phyloP scores from a whole-genome alignment of 2,113 vertebrate genomes.

The Menidia beryllina region DNA sequence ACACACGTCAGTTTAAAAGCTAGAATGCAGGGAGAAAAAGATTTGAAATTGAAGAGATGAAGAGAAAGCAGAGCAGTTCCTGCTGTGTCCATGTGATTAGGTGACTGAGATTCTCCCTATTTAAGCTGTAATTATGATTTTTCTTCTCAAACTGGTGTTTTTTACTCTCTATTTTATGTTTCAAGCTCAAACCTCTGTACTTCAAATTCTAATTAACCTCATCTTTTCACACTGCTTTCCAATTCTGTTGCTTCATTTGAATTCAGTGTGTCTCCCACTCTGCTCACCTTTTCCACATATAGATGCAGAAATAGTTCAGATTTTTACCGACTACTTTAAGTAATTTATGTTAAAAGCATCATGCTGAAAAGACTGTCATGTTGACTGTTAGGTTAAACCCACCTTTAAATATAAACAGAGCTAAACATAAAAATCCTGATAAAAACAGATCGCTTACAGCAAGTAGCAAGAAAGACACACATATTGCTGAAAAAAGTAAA shows the following conservation, averaged over 20 bases:
- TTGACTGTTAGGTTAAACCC: no score
- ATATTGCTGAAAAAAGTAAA: no score
- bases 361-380: constrained; percentile 2
- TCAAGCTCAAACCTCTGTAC: constrained; percentile 13
- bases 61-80: constrained; percentile 33
- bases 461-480: no score
- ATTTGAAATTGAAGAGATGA: constrained; percentile 13
- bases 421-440: no score
- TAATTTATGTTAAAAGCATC: constrained; percentile 5
- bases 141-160: constrained; percentile 28
- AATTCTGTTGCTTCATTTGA: constrained; percentile 25
- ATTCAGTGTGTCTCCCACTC: constrained; percentile 2
- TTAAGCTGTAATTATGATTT: constrained; percentile 55
- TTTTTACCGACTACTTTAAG: constrained; percentile 25
- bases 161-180: constrained; percentile 6
- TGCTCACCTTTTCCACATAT: background rate
- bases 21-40: constrained; percentile 2
- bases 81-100: constrained; percentile 51
- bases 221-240: constrained; percentile 10
- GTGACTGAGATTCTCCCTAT: constrained; percentile 44
- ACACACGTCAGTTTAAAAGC: constrained; percentile 33
- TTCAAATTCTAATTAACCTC: constrained; percentile 30
- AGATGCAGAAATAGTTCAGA: constrained; percentile 20
- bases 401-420: no score
- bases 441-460: no score